Base-by-base conservation (phyloP, 2,888 invertebrate genomes). In the Pachliopta kotzebuea region DNA sequence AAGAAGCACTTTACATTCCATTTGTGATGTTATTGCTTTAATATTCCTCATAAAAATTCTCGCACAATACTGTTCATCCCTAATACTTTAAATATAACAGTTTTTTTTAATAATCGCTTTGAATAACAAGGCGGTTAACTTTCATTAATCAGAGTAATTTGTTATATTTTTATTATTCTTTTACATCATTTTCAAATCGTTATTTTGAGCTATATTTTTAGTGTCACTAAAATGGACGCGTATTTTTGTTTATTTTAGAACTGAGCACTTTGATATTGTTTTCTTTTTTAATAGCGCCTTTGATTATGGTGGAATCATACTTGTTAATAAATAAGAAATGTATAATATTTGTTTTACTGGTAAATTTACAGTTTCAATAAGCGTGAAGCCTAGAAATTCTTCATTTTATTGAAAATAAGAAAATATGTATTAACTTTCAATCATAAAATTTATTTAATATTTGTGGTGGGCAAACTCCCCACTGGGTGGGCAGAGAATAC, bases 1-100 rank as follows among this genome's bases (percentile, higher is more conserved):
- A 88, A 88, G 88, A 75, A 76, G 83, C 88, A 88, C 86, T 67
- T 74, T 77, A 80, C 88, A 88, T 90, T 89, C 90, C 90, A 88
- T 79, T 88, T 89, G 89, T 89, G 88, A 89, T 90, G 21, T 52
- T n/a, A 8, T 21, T 52, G 20, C 50, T 21, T 52, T 9, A n/a
- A 52, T 52, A 52, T 52, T 14, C 21, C 4, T 52, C 21, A 52
- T 2, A 11, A 52, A 20, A 11, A 31, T 54, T 58, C 63, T 63
- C 60, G 57, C 64, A 60, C 65, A 60, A 66, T 66, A 67, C 56
- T 59, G 45, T 63, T 63, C 53, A 56, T 52, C 21, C 14, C 56
- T 26, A 37, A 50, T 59, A 26, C 21, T 49, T 3, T n/a, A 23
- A 37, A 42, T 18, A 56, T 56, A 60, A 50, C 49, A 24, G 14